Conservation (phyloP, 35 echinoderm and acorn worm genomes). For the Heliocidaris erythrogramma region DNA sequence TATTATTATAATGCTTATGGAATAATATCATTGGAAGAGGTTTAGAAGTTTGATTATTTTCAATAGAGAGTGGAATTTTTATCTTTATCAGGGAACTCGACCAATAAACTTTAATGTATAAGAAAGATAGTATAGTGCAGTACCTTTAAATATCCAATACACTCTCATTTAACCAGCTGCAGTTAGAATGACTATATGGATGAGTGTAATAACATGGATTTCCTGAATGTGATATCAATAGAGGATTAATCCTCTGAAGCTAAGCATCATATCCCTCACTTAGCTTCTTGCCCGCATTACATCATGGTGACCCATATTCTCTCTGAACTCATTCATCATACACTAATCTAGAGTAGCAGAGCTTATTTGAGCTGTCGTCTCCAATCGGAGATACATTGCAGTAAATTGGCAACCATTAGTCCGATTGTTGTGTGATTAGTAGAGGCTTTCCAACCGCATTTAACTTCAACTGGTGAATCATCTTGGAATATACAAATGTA, state of each 20-base stretch:
- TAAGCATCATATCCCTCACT: neutral
- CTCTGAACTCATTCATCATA: neutral
- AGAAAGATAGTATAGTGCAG: neutral
- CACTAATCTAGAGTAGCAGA: neutral
- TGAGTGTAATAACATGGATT: neutral
- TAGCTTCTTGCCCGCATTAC: neutral
- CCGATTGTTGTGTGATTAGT: neutral
- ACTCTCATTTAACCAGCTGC: neutral
- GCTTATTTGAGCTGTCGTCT: neutral
- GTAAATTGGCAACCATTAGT: neutral
- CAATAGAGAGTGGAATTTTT: no score
- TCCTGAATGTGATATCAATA: neutral
- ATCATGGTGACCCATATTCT: neutral
- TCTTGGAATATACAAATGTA: neutral
- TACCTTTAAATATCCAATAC: neutral
- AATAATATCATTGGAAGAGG: no score
- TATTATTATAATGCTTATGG: no score
- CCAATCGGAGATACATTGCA: neutral
- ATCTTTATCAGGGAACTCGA: no score
- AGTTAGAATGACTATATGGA: neutral
- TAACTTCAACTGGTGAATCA: neutral
- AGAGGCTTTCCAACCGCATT: neutral
- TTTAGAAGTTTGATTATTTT: no score
- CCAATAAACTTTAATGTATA: no score
- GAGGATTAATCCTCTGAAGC: neutral